These are phyloP conservation scores for Rana temporaria DNA, from an alignment of 2,113 vertebrate species.

Conservation along the genomic window DNA sequence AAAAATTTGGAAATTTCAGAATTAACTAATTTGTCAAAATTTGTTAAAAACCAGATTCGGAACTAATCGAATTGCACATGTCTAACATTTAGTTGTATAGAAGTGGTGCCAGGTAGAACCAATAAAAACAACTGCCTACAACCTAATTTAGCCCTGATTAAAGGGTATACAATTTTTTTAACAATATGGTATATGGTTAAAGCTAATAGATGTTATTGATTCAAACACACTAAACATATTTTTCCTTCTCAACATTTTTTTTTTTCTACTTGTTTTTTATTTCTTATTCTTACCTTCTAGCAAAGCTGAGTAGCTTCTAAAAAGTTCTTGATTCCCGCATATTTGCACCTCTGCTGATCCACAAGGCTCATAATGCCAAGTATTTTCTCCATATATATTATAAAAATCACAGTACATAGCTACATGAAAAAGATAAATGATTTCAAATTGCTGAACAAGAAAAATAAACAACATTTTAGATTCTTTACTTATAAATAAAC, in stretches of 20 bases:
- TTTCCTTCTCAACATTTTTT: too few relatives aligned
- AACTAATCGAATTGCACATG: too few relatives aligned
- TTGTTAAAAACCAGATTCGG: too few relatives aligned
- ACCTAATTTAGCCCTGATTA: not conserved
- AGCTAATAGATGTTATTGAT: not conserved
- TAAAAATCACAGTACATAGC: slow-evolving; percentile 88
- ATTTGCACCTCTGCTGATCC: slow-evolving; percentile 71
- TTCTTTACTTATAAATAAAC: not conserved
- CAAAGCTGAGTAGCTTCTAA: slow-evolving; percentile 68
- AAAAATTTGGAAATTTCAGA: too few relatives aligned
- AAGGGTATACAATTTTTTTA: not conserved
- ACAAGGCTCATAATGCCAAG: slow-evolving; percentile 85
- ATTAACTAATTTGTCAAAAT: too few relatives aligned
- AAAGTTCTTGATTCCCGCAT: slow-evolving; percentile 70
- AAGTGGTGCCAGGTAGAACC: too few relatives aligned
- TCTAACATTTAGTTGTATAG: too few relatives aligned
- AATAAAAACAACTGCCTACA: too few relatives aligned
- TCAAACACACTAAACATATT: not conserved
- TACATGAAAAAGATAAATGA: slow-evolving; percentile 52
- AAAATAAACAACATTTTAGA: not conserved
- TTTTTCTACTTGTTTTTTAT: too few relatives aligned
- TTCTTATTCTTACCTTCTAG: slow-evolving; percentile 77
- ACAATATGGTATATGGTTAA: too few relatives aligned
- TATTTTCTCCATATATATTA: slow-evolving; percentile 74
- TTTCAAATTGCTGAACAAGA: too few relatives aligned